Percentiles rank a stretch among this genome's conserved stretches.
These are phyloP conservation scores for Paraescarpia echinospica DNA, from an alignment of 1,140 invertebrate genomes.

Conservation along the genomic window DNA sequence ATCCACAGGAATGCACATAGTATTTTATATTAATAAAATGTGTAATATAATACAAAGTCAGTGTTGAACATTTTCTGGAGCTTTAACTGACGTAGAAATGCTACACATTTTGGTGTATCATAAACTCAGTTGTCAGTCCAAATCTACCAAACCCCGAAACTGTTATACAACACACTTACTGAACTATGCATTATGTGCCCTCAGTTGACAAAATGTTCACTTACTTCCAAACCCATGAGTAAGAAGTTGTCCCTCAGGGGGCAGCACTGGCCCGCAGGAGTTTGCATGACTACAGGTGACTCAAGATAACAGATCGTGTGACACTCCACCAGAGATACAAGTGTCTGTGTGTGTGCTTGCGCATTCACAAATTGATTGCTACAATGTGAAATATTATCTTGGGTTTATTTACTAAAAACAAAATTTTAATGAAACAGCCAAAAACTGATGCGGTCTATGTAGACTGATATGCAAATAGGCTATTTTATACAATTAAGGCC, in stretches of 20 bases:
- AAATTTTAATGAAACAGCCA: too few species aligned
- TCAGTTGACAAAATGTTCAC: neutral
- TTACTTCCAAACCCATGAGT: constrained; percentile 53
- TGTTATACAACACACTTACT: too few species aligned
- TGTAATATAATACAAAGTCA: too few species aligned
- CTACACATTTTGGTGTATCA: too few species aligned
- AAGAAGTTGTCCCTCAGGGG: constrained; percentile 49
- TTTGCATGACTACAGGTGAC: constrained; percentile 49
- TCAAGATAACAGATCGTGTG: constrained; percentile 46
- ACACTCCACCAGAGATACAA: constrained; percentile 29
- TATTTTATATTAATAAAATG: too few species aligned
- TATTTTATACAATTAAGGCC: too few species aligned
- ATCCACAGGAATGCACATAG: too few species aligned
- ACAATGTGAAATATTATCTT: neutral
- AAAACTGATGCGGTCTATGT: too few species aligned
- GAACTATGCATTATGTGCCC: constrained; percentile 8
- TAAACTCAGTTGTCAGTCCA: neutral
- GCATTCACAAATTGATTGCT: neutral
- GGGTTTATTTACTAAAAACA: too few species aligned
- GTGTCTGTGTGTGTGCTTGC: neutral
- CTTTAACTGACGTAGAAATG: too few species aligned
- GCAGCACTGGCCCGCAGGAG: constrained; percentile 48
- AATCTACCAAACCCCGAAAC: neutral
- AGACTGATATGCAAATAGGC: too few species aligned
- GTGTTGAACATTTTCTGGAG: too few species aligned